Base-by-base conservation (phyloP, 2,797 vertebrate genomes). In the Chelon auratus region DNA sequence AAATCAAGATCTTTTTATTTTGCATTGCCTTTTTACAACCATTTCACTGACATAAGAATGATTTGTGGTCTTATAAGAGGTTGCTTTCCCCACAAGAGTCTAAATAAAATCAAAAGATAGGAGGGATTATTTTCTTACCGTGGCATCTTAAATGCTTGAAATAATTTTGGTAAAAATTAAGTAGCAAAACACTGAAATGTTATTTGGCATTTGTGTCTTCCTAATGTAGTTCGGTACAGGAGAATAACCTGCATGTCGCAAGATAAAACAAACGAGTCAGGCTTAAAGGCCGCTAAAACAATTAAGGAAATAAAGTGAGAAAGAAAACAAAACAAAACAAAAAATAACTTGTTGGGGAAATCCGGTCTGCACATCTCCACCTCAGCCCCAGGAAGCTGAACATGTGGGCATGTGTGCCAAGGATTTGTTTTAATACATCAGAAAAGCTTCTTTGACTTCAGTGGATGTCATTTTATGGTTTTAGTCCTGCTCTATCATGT, bases 401-500 rank as follows among this genome's bases (percentile, higher is more conserved):
- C 68, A 43, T 71, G 76, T 26, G 24, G 68, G 68, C 68, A 20
- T 78, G 61, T 84, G 67, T 86, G 64, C 18, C 5, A 78, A 87
- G 81, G 78, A 72, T 69, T 68, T 74, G 65, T 81, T 58, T 47
- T 63, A 43, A 54, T 58, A 66, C 47, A 56, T 73, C 53, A 75
- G 62, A 79, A 52, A 61, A 66, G 67, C 50, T 66, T 72, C 24
- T 65, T 66, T 70, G 69, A 66, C 47, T 78, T 68, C 55, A 73
- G 52, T 42, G 68, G 67, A 67, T 72, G 54, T 62, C n/a, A 67
- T 70, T 66, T 83, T 10, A 53, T 26, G 52, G 77, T 39, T 33
- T 50, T 69, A 57, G 82, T 87, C 69, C 57, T 43, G 33, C 69
- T 86, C 70, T 55, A 91, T 99, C 96, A 99, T 84, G 97, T 99